These are phyloP conservation scores for Aphidius colemani DNA, from an alignment of 2,888 invertebrate genomes.

Conservation along the genomic window DNA sequence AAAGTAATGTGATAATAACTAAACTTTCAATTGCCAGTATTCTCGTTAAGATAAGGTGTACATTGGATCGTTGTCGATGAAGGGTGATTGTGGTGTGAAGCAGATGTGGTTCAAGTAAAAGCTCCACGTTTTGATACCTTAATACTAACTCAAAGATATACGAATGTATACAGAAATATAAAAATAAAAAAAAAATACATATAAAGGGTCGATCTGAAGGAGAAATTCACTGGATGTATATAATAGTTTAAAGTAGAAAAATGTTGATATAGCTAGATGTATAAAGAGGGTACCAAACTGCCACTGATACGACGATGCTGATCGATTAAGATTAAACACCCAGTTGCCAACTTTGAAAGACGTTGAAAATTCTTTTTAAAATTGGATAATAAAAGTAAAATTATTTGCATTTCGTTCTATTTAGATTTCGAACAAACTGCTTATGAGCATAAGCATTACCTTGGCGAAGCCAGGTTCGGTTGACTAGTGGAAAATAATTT, in stretches of 20 bases:
- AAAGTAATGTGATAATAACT: conserved; percentile 44
- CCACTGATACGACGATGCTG: conserved; percentile 22
- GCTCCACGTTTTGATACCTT: conserved; percentile 21
- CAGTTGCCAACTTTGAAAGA: conserved; percentile 42
- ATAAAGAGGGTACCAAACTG: conserved; percentile 23
- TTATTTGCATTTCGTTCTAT: too few relatives aligned
- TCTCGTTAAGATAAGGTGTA: conserved; percentile 46
- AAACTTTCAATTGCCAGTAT: conserved; percentile 50
- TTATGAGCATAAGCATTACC: too few relatives aligned
- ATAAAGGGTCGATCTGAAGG: conserved; percentile 21
- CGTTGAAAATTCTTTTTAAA: conserved; percentile 38
- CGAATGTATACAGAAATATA: conserved; percentile 1
- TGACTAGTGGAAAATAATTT: too few relatives aligned
- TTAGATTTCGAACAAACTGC: too few relatives aligned
- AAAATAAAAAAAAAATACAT: conserved; percentile 13
- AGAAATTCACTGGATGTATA: conserved; percentile 26
- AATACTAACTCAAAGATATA: conserved; percentile 36
- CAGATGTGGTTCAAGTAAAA: conserved; percentile 18
- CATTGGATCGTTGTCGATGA: background rate
- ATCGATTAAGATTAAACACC: conserved; percentile 51
- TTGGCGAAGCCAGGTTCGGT: too few relatives aligned
- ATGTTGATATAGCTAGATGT: conserved; percentile 33
- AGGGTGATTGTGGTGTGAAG: conserved; percentile 1
- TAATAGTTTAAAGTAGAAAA: conserved; percentile 19
- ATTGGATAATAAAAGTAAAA: conserved; percentile 32